Base-by-base conservation (phyloP, 2,113 vertebrate species). In the Mystacornis crossleyi region DNA sequence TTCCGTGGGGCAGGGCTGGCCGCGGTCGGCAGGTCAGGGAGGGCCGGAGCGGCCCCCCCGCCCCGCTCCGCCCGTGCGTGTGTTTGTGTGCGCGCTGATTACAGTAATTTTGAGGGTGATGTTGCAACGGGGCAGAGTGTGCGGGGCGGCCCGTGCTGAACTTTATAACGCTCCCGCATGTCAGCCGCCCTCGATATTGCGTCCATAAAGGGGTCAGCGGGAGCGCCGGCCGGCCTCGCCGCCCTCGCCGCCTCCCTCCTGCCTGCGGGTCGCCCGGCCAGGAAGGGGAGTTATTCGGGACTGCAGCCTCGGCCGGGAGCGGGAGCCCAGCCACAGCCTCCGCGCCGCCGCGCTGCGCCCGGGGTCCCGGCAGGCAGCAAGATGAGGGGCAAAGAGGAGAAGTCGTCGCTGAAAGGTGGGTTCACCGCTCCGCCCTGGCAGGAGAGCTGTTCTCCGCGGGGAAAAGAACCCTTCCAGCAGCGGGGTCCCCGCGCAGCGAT, bases 381-480 rank as follows among this genome's bases (percentile, higher is more conserved):
- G 81, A 98, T 97, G 98, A 98, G 97, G 95, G 97, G 98, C 64
- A 98, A 97, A 51, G 87, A 97, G 74, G 91, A 98, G 74, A 98
- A 98, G 80, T 97, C 98, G 50, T 97, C 98, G 10, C 94, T 98
- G 55, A 98, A 98, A 98, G 98, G 98, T 98, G 95, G 18, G 98
- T 88, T 94, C 60, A 20, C 26, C 67, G 55, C 38, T 43, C 18
- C 8, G 34, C 24, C 17, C 14, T 23, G 55, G n/a, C 62, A 42
- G 55, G 28, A 69, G 18, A 42, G 19, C 21, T 34, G 23, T 10
- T 72, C 23, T 33, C 34, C 29, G 1, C 8, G 29, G 58, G n/a
- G 10, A 25, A 31, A 51, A 34, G 7, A 36, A 15, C 7, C 21
- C 5, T 25, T 4, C 29, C 40, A 6, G 20, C 48, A 43, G 53